Base-by-base conservation (phyloP, 1,140 invertebrate genomes). In the Drosophila cardini region DNA sequence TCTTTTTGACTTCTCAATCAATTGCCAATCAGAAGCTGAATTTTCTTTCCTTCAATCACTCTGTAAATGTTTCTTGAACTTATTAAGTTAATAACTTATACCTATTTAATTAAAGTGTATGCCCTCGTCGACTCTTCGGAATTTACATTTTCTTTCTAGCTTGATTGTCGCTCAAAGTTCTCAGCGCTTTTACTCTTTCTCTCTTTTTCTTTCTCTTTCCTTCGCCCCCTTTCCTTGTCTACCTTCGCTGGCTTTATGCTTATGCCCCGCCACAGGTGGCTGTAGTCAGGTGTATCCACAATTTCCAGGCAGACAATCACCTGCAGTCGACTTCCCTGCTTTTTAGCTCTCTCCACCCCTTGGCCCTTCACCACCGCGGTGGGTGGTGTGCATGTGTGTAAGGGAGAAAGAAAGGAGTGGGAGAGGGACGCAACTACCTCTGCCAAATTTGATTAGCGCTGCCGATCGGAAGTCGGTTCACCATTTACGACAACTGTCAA, bases 401-500 rank as follows among this genome's bases (percentile, higher is more conserved):
- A 11, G 11, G 13, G 63, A 21, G 9, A n/a, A 13, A 10, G 18
- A 8, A 11, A 8, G 13, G 63, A 21, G 9, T 9, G 18, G 15
- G 18, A 3, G 6, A 45, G n/a, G 26, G 8, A 10, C 7, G 32
- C 21, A 40, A 11, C 16, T 65, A 70, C 52, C 38, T 48, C 76
- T 71, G 65, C 55, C 61, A 65, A 75, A 75, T 72, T 84, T 72
- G 46, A 76, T 57, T 46, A 64, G 62, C 48, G 21, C 45, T 42
- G 68, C 53, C 61, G 64, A 78, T 86, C 82, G 82, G 82, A 86
- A 86, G 82, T 86, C 72, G 48, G 48, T 63, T 69, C 61, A 79
- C 82, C 82, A 86, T 86, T 70, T 86, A 85, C 72, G 82, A 77
- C 76, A 79, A 82, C 79, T 79, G 83, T 71, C 69, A 72, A 58